phyloP scores from a whole-genome alignment of 1,140 invertebrate genomes.

The Apis cerana region DNA sequence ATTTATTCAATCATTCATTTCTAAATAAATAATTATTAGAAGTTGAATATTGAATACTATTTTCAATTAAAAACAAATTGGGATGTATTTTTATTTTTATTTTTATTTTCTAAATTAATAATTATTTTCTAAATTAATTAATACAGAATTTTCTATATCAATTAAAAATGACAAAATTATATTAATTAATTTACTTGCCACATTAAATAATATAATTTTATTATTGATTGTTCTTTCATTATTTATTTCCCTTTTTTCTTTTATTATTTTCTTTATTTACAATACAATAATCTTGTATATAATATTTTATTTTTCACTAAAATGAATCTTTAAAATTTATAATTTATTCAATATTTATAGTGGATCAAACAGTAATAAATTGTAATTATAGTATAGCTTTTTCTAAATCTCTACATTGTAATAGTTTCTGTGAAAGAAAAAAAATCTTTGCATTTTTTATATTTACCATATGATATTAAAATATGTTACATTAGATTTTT shows the following conservation, averaged over 20 bases:
- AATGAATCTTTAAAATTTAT: slow-evolving; percentile 46
- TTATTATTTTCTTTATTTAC: slow-evolving; percentile 68
- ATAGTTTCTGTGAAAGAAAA: slow-evolving; percentile 68
- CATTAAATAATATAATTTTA: slow-evolving; percentile 52
- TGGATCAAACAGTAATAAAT: slow-evolving; percentile 81
- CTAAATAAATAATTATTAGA: slow-evolving; percentile 51
- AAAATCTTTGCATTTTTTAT: neutral
- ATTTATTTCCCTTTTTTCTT: slow-evolving; percentile 58
- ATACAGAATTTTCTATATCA: slow-evolving; percentile 62
- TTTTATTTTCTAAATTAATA: slow-evolving; percentile 48
- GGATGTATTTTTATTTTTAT: slow-evolving; percentile 58
- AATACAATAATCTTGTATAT: slow-evolving; percentile 73
- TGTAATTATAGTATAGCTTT: slow-evolving; percentile 87
- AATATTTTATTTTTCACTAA: slow-evolving; percentile 68
- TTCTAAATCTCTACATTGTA: slow-evolving; percentile 84
- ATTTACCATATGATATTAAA: too few relatives aligned
- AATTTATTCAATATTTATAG: neutral
- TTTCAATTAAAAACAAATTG: slow-evolving; percentile 72
- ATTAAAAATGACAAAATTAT: slow-evolving; percentile 71
- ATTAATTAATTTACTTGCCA: slow-evolving; percentile 69
- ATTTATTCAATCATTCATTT: slow-evolving; percentile 74
- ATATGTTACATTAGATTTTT: too few relatives aligned
- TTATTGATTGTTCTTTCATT: neutral
- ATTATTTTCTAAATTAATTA: too few relatives aligned
- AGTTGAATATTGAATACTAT: slow-evolving; percentile 64